Conservation (phyloP, 2,888 invertebrate species). For the Habrosyne pyritoides region DNA sequence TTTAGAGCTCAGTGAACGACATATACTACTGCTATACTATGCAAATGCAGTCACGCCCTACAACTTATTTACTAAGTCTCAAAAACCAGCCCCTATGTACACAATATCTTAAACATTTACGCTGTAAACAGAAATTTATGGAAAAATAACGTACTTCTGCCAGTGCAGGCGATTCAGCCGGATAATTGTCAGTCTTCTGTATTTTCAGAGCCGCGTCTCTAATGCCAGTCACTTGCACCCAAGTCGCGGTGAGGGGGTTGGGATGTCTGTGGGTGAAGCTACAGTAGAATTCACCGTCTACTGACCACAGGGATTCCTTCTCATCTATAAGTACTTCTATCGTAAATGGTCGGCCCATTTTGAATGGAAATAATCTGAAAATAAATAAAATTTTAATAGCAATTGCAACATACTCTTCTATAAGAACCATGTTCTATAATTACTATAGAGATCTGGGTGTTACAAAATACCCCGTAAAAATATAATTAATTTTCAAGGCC, state of each 20-base stretch:
- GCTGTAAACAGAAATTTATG: neutral
- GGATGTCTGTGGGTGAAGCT: constrained; percentile 85
- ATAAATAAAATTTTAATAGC: neutral
- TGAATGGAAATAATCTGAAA: constrained; percentile 78
- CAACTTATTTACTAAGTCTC: too few species aligned
- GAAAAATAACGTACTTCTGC: constrained; percentile 46
- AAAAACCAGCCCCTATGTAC: too few species aligned
- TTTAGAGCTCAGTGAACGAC: too few species aligned
- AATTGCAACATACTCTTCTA: neutral
- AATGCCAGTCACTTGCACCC: constrained; percentile 84
- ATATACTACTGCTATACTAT: too few species aligned
- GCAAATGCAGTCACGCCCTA: too few species aligned
- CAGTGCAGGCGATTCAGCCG: constrained; percentile 51
- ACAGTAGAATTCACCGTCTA: constrained; percentile 90
- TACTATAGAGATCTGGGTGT: too few species aligned
- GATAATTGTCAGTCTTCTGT: constrained; percentile 80
- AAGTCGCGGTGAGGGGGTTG: constrained; percentile 52
- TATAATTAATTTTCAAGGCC: too few species aligned
- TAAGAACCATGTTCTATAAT: neutral
- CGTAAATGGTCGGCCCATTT: constrained; percentile 73
- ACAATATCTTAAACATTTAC: too few species aligned
- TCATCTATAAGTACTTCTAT: constrained; percentile 85
- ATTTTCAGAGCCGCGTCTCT: constrained; percentile 86
- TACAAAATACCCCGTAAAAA: too few species aligned
- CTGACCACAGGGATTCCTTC: constrained; percentile 85